Conservation (phyloP, 1,140 invertebrate species). For the Drosophila chauvacae region DNA sequence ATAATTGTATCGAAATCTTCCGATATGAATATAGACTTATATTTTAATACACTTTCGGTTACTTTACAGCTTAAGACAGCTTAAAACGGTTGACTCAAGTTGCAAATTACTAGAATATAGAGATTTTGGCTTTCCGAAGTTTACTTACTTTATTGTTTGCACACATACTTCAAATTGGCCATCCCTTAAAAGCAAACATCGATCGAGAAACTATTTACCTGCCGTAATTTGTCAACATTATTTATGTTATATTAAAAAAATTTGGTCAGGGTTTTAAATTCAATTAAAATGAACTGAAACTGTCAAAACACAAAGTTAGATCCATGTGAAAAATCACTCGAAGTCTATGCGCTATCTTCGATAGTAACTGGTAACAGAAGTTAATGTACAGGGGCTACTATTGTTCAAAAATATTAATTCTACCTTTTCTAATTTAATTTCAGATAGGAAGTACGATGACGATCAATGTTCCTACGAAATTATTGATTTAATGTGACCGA, state of each 20-base stretch:
- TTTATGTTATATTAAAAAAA: background rate
- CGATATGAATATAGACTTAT: no score
- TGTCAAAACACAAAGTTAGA: background rate
- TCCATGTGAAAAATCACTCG: background rate
- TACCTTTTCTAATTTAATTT: background rate
- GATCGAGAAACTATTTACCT: background rate
- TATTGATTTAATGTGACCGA: constrained; percentile 31
- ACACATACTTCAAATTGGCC: no score
- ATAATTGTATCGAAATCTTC: no score
- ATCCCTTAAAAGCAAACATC: background rate
- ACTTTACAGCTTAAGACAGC: no score
- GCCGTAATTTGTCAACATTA: background rate
- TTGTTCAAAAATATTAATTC: background rate
- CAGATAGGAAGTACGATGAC: background rate
- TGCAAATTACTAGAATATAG: no score
- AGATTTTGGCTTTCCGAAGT: no score
- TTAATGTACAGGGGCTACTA: background rate
- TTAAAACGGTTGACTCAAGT: no score
- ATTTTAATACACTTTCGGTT: no score
- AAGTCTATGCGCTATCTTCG: background rate
- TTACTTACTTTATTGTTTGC: no score
- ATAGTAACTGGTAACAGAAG: no score
- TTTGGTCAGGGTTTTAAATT: background rate
- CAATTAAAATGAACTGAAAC: background rate
- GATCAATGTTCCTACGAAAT: background rate